phyloP scores from a whole-genome alignment of 2,888 invertebrate genomes.

The Barypeithes pellucidus region DNA sequence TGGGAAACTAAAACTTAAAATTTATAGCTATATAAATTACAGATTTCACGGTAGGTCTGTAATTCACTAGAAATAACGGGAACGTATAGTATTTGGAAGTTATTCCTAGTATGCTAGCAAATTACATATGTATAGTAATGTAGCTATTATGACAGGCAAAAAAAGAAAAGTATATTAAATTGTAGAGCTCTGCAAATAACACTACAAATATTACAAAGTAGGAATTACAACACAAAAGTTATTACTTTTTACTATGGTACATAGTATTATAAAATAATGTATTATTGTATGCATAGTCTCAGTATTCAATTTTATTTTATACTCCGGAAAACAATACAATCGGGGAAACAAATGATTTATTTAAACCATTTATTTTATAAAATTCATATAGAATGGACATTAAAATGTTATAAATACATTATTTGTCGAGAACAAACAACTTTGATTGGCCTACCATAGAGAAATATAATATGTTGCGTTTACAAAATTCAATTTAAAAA shows the following conservation, averaged over 20 bases:
- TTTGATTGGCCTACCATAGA: background rate
- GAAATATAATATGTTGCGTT: conserved; percentile 1
- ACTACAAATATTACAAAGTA: background rate
- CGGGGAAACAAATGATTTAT: conserved; percentile 4
- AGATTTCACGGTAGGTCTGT: conserved; percentile 1
- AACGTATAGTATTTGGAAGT: background rate
- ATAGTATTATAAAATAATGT: background rate
- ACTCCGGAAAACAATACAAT: background rate
- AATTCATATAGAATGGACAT: background rate
- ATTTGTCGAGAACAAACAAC: background rate
- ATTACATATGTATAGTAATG: too few relatives aligned
- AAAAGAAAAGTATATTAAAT: too few relatives aligned
- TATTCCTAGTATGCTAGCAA: background rate
- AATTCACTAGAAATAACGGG: background rate
- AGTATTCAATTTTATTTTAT: background rate
- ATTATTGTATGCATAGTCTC: background rate
- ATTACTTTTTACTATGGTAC: background rate
- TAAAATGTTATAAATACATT: background rate
- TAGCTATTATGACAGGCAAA: too few relatives aligned
- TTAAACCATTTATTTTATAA: conserved; percentile 5
- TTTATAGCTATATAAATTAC: conserved; percentile 5
- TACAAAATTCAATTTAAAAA: background rate
- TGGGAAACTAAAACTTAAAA: conserved; percentile 1
- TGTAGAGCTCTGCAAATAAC: too few relatives aligned
- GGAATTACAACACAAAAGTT: background rate